Evolutionary conservation across 2,797 vertebrate species (phyloP).

Genomic region (Sphaeramia orbicularis): DNA sequence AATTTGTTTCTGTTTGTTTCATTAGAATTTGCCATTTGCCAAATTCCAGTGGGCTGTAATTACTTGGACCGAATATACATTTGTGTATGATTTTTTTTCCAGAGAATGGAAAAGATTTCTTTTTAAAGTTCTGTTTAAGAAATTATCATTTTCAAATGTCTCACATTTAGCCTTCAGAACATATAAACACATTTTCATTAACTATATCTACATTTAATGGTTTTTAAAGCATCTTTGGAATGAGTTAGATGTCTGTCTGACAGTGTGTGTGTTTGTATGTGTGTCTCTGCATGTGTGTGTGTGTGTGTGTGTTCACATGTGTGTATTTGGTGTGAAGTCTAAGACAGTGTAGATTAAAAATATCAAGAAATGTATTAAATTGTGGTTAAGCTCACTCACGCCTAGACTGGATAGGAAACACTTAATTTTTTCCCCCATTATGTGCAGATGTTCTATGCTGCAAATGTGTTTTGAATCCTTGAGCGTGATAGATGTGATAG

Average conservation of each 20-base stretch:
- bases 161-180: conserved; percentile 38
- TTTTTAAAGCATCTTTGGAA: conserved; percentile 39
- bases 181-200: conserved; percentile 27
- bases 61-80: conserved; percentile 59
- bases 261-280: conserved; percentile 2
- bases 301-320: neutral
- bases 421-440: conserved; percentile 28
- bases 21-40: conserved; percentile 65
- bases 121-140: conserved; percentile 46
- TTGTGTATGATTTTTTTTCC: conserved; percentile 44
- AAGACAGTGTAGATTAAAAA: conserved; percentile 47
- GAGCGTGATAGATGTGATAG: conserved; percentile 66
- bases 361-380: conserved; percentile 43
- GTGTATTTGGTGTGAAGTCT: conserved; percentile 3
- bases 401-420: conserved; percentile 38
- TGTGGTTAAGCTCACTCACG: conserved; percentile 18
- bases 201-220: conserved; percentile 38
- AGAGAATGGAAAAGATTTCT: conserved; percentile 50
- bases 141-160: conserved; percentile 33
- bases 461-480: conserved; percentile 67
- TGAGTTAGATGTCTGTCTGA: conserved; percentile 26
- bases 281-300: conserved; percentile 6
- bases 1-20: conserved; percentile 77
- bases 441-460: conserved; percentile 61
- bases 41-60: conserved; percentile 71